A percentile compares a stretch with the other conserved stretches of the same genome.
These are phyloP conservation scores for Oscheius sp. DNA, from an alignment of 2,888 invertebrate species.

Conservation along the genomic window DNA sequence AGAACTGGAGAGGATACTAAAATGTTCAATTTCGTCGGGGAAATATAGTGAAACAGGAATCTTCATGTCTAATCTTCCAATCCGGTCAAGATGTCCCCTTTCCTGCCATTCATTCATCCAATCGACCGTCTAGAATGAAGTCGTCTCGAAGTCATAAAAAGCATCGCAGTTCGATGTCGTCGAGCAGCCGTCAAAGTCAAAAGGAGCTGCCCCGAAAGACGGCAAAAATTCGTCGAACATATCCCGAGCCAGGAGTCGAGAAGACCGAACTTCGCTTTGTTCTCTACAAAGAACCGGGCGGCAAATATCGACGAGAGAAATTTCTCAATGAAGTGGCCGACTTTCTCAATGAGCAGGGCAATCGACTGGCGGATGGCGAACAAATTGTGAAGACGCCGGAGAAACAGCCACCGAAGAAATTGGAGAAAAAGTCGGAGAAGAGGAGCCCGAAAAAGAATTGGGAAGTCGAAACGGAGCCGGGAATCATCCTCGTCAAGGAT, in stretches of 20 bases:
- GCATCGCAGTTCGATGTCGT: not conserved
- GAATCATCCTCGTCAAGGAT: conserved; percentile 9
- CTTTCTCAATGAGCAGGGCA: conserved; percentile 15
- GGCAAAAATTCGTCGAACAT: conserved; percentile 26
- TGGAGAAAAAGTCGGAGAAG: not conserved
- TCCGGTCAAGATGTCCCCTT: too few relatives aligned
- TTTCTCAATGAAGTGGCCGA: conserved; percentile 19
- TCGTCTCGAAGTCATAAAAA: not conserved
- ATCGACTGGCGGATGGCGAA: not conserved
- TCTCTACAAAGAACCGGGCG: not conserved
- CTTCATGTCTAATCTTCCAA: too few relatives aligned
- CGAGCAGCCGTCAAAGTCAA: not conserved
- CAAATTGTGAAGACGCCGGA: not conserved
- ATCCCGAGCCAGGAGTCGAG: not conserved
- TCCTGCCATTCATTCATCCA: too few relatives aligned
- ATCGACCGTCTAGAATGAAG: not conserved
- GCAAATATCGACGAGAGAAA: conserved; percentile 8
- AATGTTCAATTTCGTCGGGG: too few relatives aligned
- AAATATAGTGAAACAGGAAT: too few relatives aligned
- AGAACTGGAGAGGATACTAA: too few relatives aligned
- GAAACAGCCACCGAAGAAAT: not conserved
- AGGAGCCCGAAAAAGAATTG: not conserved
- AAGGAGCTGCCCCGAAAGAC: conserved; percentile 14
- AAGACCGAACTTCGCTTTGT: conserved; percentile 11
- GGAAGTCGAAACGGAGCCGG: not conserved